Conservation (phyloP, 1,140 invertebrate genomes). For the Acromyrmex heyeri region DNA sequence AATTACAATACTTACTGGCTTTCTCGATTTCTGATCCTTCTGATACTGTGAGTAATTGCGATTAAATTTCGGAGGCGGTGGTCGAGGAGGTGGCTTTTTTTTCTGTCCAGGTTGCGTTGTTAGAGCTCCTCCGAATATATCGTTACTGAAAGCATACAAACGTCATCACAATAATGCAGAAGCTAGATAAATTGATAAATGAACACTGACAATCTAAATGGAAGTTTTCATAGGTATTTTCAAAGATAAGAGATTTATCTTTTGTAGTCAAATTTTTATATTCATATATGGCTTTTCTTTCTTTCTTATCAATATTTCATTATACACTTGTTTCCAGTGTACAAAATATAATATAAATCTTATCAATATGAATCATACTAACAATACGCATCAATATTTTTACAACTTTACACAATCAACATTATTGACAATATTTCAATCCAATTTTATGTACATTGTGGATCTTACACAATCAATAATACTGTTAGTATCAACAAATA, state of each 20-base stretch:
- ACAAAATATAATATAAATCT: neutral
- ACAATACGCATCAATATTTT: too few species aligned
- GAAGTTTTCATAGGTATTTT: neutral
- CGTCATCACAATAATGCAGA: neutral
- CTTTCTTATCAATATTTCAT: neutral
- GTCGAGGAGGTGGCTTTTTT: constrained; percentile 85
- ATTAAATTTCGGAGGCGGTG: constrained; percentile 84
- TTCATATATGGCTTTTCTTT: neutral
- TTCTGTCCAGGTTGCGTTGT: constrained; percentile 78
- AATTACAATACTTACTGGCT: constrained; percentile 77
- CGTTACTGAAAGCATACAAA: constrained; percentile 75
- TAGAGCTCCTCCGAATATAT: constrained; percentile 78
- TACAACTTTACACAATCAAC: too few species aligned
- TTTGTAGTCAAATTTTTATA: neutral
- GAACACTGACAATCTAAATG: neutral
- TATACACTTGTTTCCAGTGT: neutral
- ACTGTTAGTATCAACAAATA: too few species aligned
- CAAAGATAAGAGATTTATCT: neutral
- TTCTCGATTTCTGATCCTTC: constrained; percentile 81
- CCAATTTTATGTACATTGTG: too few species aligned
- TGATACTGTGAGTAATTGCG: constrained; percentile 71
- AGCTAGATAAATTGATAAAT: neutral
- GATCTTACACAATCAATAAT: too few species aligned
- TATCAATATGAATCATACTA: too few species aligned
- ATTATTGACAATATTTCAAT: too few species aligned